phyloP scores from a whole-genome alignment of 2,113 vertebrate genomes.

The Engraulis encrasicolus region DNA sequence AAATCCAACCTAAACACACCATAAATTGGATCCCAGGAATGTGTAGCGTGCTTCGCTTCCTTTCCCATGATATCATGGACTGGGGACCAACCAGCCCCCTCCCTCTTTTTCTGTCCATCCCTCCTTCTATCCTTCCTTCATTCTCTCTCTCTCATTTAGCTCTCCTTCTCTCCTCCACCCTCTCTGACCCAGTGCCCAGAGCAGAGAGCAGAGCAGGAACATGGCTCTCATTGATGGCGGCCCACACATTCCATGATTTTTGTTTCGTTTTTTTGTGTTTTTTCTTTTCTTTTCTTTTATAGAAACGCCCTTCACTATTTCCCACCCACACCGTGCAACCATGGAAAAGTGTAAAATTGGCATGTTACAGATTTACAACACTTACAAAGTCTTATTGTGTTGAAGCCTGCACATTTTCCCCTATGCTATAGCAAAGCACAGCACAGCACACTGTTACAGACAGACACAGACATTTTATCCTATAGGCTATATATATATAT shows the following conservation, averaged over 20 bases:
- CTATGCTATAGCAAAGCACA: no score
- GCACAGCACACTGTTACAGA: background rate
- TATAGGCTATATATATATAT: no score
- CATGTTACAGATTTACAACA: background rate
- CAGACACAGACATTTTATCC: background rate
- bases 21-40: constrained; percentile 51
- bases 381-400: background rate
- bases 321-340: background rate
- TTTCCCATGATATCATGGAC: constrained; percentile 67
- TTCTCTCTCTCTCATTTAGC: no score
- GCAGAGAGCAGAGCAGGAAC: constrained; percentile 38
- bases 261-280: no score
- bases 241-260: constrained; percentile 25
- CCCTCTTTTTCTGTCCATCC: background rate
- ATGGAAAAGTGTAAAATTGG: constrained; percentile 43
- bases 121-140: background rate
- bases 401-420: background rate
- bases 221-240: constrained; percentile 48
- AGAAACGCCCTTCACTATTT: constrained; percentile 19
- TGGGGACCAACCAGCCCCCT: constrained; percentile 45
- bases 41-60: constrained; percentile 54
- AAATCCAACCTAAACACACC: constrained; percentile 49
- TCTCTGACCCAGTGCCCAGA: constrained; percentile 53
- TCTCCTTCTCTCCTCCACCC: background rate
- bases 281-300: no score